Percentiles rank a stretch among this genome's conserved stretches.
Conservation (phyloP, 2,797 vertebrate genomes). For the Discoglossus pictus region DNA sequence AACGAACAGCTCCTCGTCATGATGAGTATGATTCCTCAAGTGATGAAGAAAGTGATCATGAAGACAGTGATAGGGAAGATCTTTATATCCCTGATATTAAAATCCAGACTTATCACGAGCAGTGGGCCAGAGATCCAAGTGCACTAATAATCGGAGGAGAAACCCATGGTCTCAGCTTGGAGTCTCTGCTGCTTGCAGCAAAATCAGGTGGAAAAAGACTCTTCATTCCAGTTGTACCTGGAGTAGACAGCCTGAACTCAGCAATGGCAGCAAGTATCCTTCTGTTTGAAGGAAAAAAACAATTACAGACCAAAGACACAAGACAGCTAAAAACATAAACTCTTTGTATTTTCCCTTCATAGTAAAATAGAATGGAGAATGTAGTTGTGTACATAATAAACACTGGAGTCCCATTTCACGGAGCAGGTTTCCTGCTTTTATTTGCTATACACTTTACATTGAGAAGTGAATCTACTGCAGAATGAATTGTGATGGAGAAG, state of each 20-base stretch:
- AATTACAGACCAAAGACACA: slow-evolving; percentile 60
- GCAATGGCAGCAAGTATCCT: slow-evolving; percentile 88
- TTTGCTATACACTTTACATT: too few relatives aligned
- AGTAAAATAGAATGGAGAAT: too few relatives aligned
- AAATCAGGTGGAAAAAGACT: slow-evolving; percentile 76
- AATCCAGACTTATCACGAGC: slow-evolving; percentile 71
- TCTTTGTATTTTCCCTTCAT: too few relatives aligned
- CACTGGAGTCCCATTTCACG: not conserved
- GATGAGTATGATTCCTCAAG: slow-evolving; percentile 51
- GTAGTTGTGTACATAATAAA: not conserved
- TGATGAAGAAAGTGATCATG: slow-evolving; percentile 7
- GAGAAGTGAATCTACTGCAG: too few relatives aligned
- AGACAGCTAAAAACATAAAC: not conserved
- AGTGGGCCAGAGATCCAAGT: slow-evolving; percentile 74
- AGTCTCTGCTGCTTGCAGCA: slow-evolving; percentile 75
- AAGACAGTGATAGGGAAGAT: slow-evolving; percentile 41
- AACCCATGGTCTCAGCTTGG: slow-evolving; percentile 78
- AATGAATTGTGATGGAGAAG: too few relatives aligned
- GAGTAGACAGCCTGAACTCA: slow-evolving; percentile 86
- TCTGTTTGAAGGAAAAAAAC: slow-evolving; percentile 89
- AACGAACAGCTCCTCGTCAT: slow-evolving; percentile 38
- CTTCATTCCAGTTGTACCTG: slow-evolving; percentile 78
- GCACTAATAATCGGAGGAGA: slow-evolving; percentile 89
- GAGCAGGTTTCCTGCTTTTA: not conserved
- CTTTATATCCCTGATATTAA: slow-evolving; percentile 63